Evolutionary conservation across 1,140 invertebrate species (phyloP).

Genomic region (Laupala kohalensis): DNA sequence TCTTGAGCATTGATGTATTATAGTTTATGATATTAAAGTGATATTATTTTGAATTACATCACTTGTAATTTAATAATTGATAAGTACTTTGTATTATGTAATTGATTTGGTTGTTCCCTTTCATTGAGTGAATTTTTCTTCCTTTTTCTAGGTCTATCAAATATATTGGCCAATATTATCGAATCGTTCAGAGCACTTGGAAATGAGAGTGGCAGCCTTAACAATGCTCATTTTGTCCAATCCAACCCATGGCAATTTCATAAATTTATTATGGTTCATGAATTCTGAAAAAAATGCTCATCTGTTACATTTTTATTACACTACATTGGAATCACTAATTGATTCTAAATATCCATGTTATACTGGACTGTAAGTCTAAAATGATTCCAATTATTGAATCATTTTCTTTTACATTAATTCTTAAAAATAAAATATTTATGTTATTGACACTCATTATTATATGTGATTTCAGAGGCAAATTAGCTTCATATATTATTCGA

Average conservation of each 20-base stretch:
- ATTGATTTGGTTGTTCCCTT: no score
- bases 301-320: slow-evolving; percentile 56
- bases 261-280: slow-evolving; percentile 54
- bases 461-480: slow-evolving; percentile 26
- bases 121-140: no score
- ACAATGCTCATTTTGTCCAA: slow-evolving; percentile 44
- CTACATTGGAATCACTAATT: slow-evolving; percentile 52
- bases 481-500: slow-evolving; percentile 42
- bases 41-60: no score
- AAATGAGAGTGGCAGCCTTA: slow-evolving; percentile 48
- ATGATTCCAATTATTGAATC: no score
- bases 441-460: neutral
- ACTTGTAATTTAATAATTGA: no score
- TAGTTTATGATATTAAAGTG: no score
- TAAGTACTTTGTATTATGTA: no score
- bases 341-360: slow-evolving; percentile 49
- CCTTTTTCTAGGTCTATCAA: slow-evolving; percentile 40
- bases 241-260: slow-evolving; percentile 44
- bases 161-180: slow-evolving; percentile 53
- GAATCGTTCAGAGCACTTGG: slow-evolving; percentile 48
- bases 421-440: neutral
- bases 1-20: no score
- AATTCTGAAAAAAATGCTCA: slow-evolving; percentile 43
- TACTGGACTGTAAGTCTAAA: slow-evolving; percentile 38
- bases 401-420: neutral